Evolutionary conservation across 2,113 vertebrate genomes (phyloP).

Genomic region (Trachemys scripta): DNA sequence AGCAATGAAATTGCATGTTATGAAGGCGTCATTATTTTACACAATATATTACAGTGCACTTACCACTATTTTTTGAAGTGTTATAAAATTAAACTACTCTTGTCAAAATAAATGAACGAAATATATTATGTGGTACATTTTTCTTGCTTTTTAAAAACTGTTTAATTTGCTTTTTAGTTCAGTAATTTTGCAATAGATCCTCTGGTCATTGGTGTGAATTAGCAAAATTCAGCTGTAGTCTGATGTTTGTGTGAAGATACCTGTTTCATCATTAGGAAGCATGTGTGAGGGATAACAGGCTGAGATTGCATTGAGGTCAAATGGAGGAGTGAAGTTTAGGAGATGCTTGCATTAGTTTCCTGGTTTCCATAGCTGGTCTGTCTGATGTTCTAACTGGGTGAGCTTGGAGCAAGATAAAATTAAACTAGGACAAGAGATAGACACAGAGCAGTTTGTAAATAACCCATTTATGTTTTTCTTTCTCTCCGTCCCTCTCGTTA

Average conservation of each 20-base stretch:
- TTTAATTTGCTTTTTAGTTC: neutral
- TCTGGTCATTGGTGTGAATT: neutral
- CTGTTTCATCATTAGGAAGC: neutral
- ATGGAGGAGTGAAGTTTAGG: neutral
- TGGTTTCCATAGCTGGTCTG: neutral
- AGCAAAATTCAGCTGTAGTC: neutral
- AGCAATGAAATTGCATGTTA: accelerated
- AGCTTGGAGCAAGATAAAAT: neutral
- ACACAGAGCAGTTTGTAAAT: neutral
- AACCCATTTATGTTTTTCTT: neutral
- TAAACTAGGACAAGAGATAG: neutral
- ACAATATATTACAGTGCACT: neutral
- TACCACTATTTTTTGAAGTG: neutral
- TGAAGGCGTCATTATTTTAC: accelerated
- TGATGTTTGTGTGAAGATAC: accelerated
- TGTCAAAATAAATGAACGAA: neutral
- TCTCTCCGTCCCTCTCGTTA: constrained; percentile 46
- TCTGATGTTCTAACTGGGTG: accelerated
- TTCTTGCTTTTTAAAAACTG: neutral
- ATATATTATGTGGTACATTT: neutral
- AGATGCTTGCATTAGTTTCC: neutral
- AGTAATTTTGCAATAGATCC: neutral
- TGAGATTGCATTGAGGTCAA: neutral
- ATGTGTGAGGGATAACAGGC: neutral
- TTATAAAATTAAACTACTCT: neutral